These are phyloP conservation scores for Pedionomus torquatus DNA, from an alignment of 2,113 vertebrate species.

Conservation along the genomic window DNA sequence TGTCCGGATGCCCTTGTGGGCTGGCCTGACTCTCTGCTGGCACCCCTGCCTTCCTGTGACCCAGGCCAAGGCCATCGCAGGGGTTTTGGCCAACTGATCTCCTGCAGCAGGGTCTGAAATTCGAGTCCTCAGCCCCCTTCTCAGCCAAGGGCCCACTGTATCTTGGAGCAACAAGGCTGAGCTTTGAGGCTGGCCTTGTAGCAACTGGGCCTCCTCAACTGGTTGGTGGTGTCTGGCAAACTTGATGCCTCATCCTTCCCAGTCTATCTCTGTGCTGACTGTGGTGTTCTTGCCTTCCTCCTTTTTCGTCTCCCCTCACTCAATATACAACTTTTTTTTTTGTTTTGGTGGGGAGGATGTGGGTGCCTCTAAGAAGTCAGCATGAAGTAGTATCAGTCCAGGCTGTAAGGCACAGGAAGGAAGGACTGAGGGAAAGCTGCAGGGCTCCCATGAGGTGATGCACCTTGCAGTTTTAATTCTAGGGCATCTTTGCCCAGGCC, in stretches of 20 bases:
- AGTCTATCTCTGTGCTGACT: rapidly evolving
- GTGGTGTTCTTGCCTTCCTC: neutral
- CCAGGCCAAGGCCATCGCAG: neutral
- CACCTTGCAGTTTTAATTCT: neutral
- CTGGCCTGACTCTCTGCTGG: neutral
- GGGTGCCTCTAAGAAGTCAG: neutral
- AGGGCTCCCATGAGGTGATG: neutral
- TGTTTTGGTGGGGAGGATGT: neutral
- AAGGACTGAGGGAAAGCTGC: neutral
- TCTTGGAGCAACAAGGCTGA: neutral
- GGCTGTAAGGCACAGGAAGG: neutral
- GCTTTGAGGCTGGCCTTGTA: neutral
- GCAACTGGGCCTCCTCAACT: neutral
- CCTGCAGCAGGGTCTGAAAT: neutral
- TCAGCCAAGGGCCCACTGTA: neutral
- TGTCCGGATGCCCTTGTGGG: neutral
- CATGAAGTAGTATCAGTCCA: rapidly evolving
- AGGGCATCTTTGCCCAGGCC: neutral
- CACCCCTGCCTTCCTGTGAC: neutral
- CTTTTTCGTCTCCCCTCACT: rapidly evolving
- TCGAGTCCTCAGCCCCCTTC: neutral
- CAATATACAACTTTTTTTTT: rapidly evolving
- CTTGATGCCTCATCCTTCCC: rapidly evolving
- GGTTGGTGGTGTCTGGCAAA: neutral
- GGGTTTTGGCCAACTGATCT: neutral